A percentile compares a stretch with the other conserved stretches of the same genome.
phyloP scores from a whole-genome alignment of 2,113 vertebrate genomes.

The Cololabis saira region DNA sequence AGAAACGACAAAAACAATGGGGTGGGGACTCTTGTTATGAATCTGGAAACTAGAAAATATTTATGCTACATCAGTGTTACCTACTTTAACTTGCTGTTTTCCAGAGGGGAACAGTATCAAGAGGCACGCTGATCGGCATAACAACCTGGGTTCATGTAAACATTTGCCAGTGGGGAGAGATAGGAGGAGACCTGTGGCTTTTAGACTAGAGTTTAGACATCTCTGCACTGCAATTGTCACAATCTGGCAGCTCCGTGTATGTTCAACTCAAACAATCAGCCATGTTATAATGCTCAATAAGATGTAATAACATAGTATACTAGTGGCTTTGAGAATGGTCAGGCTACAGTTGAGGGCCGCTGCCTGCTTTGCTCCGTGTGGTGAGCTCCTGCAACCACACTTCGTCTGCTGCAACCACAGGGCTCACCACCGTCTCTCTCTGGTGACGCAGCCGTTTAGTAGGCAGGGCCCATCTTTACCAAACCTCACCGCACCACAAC shows the following conservation, averaged over 20 bases:
- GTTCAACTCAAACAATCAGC: slow-evolving; percentile 52
- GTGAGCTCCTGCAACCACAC: slow-evolving; percentile 52
- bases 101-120: slow-evolving; percentile 47
- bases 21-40: slow-evolving; percentile 61
- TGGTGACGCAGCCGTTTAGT: slow-evolving; percentile 53
- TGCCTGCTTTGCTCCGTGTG: slow-evolving; percentile 51
- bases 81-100: slow-evolving; percentile 52
- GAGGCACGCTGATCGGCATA: slow-evolving; percentile 43
- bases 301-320: slow-evolving; percentile 61
- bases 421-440: slow-evolving; percentile 69
- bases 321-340: slow-evolving; percentile 65
- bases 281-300: slow-evolving; percentile 59
- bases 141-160: slow-evolving; percentile 55
- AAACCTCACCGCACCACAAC: slow-evolving; percentile 63
- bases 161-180: slow-evolving; percentile 40
- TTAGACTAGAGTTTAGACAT: slow-evolving; percentile 4
- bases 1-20: slow-evolving; percentile 67
- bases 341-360: slow-evolving; percentile 59
- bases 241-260: slow-evolving; percentile 41
- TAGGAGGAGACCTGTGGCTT: slow-evolving; percentile 40
- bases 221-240: slow-evolving; percentile 41
- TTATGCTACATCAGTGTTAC: slow-evolving; percentile 59
- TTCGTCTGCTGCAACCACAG: slow-evolving; percentile 69
- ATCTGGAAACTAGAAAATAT: slow-evolving; percentile 53
- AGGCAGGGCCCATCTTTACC: slow-evolving; percentile 60